Conservation (phyloP, 2,888 invertebrate genomes). For the Amiota communis region DNA sequence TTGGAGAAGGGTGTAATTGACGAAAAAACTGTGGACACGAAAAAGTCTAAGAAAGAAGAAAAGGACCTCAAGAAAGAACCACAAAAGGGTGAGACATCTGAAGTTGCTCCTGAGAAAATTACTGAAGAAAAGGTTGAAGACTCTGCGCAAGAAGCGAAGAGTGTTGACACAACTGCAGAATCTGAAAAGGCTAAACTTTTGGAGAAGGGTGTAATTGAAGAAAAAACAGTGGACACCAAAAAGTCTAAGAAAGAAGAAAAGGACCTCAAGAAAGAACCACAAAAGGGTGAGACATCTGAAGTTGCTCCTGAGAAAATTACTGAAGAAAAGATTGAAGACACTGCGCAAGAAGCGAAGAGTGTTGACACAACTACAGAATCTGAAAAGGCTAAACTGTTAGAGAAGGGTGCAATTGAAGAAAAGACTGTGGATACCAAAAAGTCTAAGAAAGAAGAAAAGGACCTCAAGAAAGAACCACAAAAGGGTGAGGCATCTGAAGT, state of each 20-base stretch:
- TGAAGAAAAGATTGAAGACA: slow-evolving; percentile 30
- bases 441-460: slow-evolving; percentile 38
- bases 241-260: slow-evolving; percentile 27
- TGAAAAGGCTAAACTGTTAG: slow-evolving; percentile 4
- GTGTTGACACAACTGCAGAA: background rate
- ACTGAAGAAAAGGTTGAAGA: slow-evolving; percentile 33
- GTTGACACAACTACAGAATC: slow-evolving; percentile 23
- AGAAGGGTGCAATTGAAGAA: slow-evolving; percentile 30
- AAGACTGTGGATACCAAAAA: slow-evolving; percentile 22
- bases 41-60: slow-evolving; percentile 36
- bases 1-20: slow-evolving; percentile 29
- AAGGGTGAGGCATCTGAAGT: slow-evolving; percentile 33
- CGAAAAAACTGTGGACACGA: slow-evolving; percentile 31
- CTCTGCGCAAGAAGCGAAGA: slow-evolving; percentile 13
- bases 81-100: slow-evolving; percentile 26
- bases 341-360: slow-evolving; percentile 12
- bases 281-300: slow-evolving; percentile 17
- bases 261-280: background rate
- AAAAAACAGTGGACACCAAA: slow-evolving; percentile 39
- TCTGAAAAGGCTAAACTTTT: slow-evolving; percentile 26
- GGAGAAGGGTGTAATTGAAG: slow-evolving; percentile 46
- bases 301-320: slow-evolving; percentile 37
- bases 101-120: slow-evolving; percentile 24
- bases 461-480: slow-evolving; percentile 41
- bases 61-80: slow-evolving; percentile 12